These are phyloP conservation scores for Perithous albicinctus DNA, from an alignment of 2,888 invertebrate genomes.

Conservation along the genomic window DNA sequence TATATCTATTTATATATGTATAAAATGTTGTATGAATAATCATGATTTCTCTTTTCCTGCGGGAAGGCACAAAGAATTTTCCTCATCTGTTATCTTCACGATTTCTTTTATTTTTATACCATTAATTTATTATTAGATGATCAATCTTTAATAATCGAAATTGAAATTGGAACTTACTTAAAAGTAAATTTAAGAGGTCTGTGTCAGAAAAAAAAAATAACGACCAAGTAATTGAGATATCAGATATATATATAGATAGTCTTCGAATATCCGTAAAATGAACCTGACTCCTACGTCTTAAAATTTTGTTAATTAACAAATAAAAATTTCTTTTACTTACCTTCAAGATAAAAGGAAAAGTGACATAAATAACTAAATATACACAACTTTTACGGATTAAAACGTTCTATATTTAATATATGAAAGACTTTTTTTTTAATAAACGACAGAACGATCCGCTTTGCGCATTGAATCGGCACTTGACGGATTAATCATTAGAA, in stretches of 20 bases:
- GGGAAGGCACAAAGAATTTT: background rate
- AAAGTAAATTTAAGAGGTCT: background rate
- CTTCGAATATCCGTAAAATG: too few relatives aligned
- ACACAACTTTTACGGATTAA: conserved; percentile 33
- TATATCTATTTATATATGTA: conserved; percentile 40
- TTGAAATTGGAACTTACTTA: background rate
- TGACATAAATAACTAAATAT: background rate
- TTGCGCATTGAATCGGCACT: conserved; percentile 33
- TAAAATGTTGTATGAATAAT: background rate
- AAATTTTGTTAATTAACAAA: too few relatives aligned
- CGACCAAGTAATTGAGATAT: too few relatives aligned
- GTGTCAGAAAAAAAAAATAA: too few relatives aligned
- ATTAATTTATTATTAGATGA: background rate
- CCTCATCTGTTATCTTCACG: too few relatives aligned
- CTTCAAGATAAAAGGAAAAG: background rate
- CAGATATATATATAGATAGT: too few relatives aligned
- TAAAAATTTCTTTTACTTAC: background rate
- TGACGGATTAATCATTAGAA: conserved; percentile 41
- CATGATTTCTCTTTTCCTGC: background rate
- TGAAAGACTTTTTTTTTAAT: conserved; percentile 41
- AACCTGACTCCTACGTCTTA: too few relatives aligned
- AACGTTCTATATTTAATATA: conserved; percentile 58
- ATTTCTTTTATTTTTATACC: background rate
- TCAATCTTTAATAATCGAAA: background rate
- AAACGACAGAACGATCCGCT: conserved; percentile 50